These are phyloP conservation scores for Trichonephila clavipes DNA, from an alignment of 1,140 invertebrate genomes.

Conservation along the genomic window DNA sequence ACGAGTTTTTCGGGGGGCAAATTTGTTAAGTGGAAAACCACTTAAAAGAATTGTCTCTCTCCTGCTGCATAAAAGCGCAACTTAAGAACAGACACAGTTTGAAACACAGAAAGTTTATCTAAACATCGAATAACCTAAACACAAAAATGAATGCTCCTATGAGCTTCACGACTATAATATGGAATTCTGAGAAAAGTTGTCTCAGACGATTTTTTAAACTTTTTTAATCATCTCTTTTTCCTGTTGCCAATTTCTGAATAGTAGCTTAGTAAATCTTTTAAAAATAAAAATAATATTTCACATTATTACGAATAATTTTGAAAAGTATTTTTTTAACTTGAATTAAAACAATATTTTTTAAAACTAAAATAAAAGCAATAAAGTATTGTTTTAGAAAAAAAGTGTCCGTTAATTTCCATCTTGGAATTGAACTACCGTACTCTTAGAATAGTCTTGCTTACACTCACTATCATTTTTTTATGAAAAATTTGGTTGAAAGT, in stretches of 20 bases:
- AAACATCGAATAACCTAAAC: constrained; percentile 62
- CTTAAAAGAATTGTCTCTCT: constrained; percentile 51
- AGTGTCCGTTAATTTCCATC: constrained; percentile 1
- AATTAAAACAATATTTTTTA: not conserved
- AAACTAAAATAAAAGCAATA: not conserved
- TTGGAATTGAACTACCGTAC: not conserved
- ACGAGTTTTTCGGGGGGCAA: not conserved
- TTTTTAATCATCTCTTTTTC: not conserved
- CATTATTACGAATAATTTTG: not conserved
- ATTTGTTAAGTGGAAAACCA: not conserved
- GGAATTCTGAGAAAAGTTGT: not conserved
- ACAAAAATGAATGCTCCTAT: not conserved
- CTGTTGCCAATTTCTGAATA: not conserved
- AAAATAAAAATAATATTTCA: not conserved
- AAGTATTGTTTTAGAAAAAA: not conserved
- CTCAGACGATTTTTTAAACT: not conserved
- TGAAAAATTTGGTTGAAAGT: not conserved
- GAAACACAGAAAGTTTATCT: constrained; percentile 43
- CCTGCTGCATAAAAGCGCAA: constrained; percentile 36
- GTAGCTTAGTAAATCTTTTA: not conserved
- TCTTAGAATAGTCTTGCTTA: not conserved
- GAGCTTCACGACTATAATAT: constrained; percentile 4
- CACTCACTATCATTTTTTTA: not conserved
- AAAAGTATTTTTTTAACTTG: not conserved
- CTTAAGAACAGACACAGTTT: constrained; percentile 1